Conservation (phyloP, 2,888 invertebrate species). For the Apotomis capreana region DNA sequence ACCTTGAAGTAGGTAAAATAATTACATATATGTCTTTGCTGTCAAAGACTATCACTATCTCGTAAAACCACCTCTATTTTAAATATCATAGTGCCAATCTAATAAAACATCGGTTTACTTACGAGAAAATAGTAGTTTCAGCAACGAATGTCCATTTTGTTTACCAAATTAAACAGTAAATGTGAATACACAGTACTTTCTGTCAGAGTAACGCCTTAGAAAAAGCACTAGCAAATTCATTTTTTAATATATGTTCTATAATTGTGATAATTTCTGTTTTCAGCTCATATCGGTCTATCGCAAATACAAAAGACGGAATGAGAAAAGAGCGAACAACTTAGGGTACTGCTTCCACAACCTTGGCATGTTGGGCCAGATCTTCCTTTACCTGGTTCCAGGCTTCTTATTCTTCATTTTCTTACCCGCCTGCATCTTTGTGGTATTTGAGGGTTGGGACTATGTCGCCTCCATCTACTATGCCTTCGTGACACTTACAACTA, state of each 20-base stretch:
- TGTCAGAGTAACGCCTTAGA: conserved; percentile 7
- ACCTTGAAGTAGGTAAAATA: too few relatives aligned
- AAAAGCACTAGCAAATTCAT: not conserved
- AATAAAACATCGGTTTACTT: too few relatives aligned
- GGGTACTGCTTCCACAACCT: conserved; percentile 87
- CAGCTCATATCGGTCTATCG: conserved; percentile 90
- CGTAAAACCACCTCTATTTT: too few relatives aligned
- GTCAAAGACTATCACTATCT: too few relatives aligned
- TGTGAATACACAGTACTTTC: not conserved
- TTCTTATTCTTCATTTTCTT: conserved; percentile 93
- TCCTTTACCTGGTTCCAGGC: conserved; percentile 94
- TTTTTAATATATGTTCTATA: not conserved
- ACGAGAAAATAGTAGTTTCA: too few relatives aligned
- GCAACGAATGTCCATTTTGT: too few relatives aligned
- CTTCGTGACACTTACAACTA: conserved; percentile 93
- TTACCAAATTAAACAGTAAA: too few relatives aligned
- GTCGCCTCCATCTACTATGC: conserved; percentile 93
- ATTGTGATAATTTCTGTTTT: conserved; percentile 49
- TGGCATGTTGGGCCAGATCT: conserved; percentile 90
- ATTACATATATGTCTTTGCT: too few relatives aligned
- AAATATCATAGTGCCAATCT: too few relatives aligned
- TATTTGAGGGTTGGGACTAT: conserved; percentile 94
- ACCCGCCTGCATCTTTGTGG: conserved; percentile 92
- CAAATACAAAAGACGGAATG: conserved; percentile 89
- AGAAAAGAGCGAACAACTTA: conserved; percentile 81